Evolutionary conservation across 2,888 invertebrate genomes (phyloP), one percentile per base, ranked within the genome.

Genomic region (Drosophila parthenogenetica): DNA sequence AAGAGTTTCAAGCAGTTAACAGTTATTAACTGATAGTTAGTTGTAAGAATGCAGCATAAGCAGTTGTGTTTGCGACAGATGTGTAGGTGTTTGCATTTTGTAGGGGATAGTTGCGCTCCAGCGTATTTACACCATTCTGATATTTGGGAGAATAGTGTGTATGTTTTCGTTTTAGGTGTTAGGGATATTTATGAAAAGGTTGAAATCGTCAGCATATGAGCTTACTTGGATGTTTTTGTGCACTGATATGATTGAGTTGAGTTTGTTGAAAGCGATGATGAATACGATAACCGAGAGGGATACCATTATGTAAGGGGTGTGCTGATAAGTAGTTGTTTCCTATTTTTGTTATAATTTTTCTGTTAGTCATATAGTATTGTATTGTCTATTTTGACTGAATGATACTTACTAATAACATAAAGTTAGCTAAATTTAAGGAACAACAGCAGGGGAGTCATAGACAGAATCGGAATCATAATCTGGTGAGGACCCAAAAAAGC

Each of bases 401-500:
- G 54, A 67, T 59, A 45, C 50, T 16, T 54, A 50, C 45, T 16
- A 19, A n/a, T 25, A 17, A 40, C 35, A 29, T 53, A 35, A 29
- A 35, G 17, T 35, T 39, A 42, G 43, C 40, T 61, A 45, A 49
- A 54, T 54, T 49, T 48, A 17, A 42, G 43, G 32, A 43, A 49
- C 40, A 42, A 39, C 13, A 35, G 11, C 35, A 13, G 11, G 8
- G 13, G 35, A 35, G 35, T 35, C 35, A 35, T 35, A 29, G 29
- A 8, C 29, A 29, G 8, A 8, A 2, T 29, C 8, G 29, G 29
- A 35, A 14, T 22, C n/a, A 13, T 4, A 32, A 43, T 22, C 42
- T 37, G 29, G 49, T 17, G 35, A 29, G 16, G 37, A 14, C 25
- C 53, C n/a, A 62, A 62, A 77, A 63, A 73, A 46, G 60, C 64